Conservation (phyloP, 2,888 invertebrate genomes). For the Metellina segmentata region DNA sequence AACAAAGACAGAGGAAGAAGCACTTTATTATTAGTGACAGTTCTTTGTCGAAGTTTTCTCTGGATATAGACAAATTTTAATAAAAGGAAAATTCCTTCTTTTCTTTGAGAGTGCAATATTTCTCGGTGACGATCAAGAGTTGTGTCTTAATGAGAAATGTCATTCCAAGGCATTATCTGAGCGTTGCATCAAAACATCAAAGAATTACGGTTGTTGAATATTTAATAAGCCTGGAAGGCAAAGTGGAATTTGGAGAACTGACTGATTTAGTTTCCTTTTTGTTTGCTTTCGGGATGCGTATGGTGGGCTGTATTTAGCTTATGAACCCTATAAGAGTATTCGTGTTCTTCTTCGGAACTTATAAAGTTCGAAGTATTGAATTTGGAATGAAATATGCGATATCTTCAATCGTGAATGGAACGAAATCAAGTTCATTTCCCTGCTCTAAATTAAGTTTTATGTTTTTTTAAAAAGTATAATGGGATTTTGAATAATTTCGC, state of each 20-base stretch:
- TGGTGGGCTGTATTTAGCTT: no score
- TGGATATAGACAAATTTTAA: constrained; percentile 13
- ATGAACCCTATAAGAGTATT: no score
- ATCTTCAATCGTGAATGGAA: no score
- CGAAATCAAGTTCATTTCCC: no score
- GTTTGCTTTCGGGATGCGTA: no score
- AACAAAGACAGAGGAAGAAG: constrained; percentile 15
- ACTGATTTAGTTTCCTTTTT: no score
- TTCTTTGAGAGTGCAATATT: constrained; percentile 17
- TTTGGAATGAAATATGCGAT: no score
- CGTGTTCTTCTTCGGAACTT: no score
- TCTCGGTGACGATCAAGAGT: constrained; percentile 9
- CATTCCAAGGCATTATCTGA: background rate
- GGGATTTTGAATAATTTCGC: no score
- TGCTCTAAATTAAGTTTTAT: no score
- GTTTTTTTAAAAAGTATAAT: no score
- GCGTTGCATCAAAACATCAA: background rate
- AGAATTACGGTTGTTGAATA: background rate
- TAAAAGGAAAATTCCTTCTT: constrained; percentile 29
- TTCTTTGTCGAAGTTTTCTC: constrained; percentile 26
- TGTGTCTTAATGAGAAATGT: constrained; percentile 41
- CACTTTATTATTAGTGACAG: constrained; percentile 60
- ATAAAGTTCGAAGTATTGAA: no score
- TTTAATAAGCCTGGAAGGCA: background rate
- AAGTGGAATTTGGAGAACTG: background rate